These are phyloP conservation scores for Catamblyrhynchus diadema DNA, from an alignment of 2,797 vertebrate genomes.

Conservation along the genomic window DNA sequence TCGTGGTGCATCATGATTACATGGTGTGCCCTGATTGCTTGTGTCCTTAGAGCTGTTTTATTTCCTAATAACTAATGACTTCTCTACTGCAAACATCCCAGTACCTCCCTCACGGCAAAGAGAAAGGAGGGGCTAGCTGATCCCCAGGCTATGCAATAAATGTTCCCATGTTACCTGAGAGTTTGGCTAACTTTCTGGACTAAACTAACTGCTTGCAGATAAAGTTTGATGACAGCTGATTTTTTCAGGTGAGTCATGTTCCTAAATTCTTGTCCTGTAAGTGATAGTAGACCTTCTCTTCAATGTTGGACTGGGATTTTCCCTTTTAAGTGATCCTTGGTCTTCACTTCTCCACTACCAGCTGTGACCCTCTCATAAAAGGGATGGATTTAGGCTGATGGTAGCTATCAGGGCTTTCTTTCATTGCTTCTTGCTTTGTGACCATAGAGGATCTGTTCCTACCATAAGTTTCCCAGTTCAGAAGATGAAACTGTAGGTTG, in stretches of 20 bases:
- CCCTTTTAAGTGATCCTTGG: background rate
- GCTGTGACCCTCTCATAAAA: background rate
- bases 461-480: background rate
- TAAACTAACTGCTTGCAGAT: background rate
- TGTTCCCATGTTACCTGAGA: background rate
- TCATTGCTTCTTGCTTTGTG: background rate
- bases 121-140: background rate
- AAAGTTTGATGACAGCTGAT: background rate
- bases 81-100: background rate
- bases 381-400: background rate
- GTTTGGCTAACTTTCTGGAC: background rate
- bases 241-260: background rate
- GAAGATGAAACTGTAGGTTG: background rate
- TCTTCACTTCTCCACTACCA: background rate
- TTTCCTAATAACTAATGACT: background rate
- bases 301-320: background rate
- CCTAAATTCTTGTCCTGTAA: background rate
- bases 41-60: background rate
- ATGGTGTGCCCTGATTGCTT: background rate
- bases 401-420: background rate
- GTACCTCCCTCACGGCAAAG: background rate
- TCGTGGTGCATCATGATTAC: background rate
- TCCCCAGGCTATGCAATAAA: background rate
- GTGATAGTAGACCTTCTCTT: background rate
- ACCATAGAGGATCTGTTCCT: background rate